phyloP scores from a whole-genome alignment of 1,140 invertebrate genomes.

The Heterodera carotae region DNA sequence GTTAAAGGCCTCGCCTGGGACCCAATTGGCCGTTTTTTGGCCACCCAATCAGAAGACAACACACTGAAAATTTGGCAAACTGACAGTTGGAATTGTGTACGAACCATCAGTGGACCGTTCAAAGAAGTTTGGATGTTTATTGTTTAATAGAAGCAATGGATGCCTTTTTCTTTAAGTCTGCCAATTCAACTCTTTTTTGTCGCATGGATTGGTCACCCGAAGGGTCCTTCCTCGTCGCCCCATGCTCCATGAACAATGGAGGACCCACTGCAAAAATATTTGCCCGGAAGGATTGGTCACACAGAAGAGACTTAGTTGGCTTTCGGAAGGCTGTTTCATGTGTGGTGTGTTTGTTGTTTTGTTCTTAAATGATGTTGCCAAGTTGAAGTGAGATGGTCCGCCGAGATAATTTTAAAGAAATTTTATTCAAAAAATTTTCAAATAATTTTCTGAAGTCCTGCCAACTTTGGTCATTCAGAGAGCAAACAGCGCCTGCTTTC shows the following conservation, averaged over 20 bases:
- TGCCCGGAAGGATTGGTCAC: conserved; percentile 33
- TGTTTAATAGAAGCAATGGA: background rate
- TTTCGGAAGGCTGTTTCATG: conserved; percentile 35
- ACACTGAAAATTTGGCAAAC: conserved; percentile 40
- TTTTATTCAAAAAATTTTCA: no score
- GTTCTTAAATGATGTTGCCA: background rate
- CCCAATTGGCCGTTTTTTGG: conserved; percentile 34
- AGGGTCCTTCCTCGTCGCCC: conserved; percentile 28
- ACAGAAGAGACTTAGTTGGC: conserved; percentile 31
- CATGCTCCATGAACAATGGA: conserved; percentile 36
- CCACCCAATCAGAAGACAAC: conserved; percentile 36
- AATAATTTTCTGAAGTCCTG: no score
- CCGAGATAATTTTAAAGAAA: no score
- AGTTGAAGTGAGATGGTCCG: background rate
- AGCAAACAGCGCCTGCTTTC: conserved; percentile 29
- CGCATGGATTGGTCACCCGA: conserved; percentile 41
- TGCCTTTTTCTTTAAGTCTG: conserved; percentile 20
- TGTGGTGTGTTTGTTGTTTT: conserved; percentile 19
- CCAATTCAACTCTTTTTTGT: conserved; percentile 33
- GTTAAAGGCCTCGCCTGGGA: conserved; percentile 38
- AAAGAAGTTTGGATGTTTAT: conserved; percentile 7
- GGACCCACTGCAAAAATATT: conserved; percentile 37
- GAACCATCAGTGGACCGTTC: conserved; percentile 30
- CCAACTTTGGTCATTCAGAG: conserved; percentile 18
- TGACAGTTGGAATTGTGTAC: conserved; percentile 35